A percentile compares a stretch with the other conserved stretches of the same genome.
Evolutionary conservation across 2,888 invertebrate species (phyloP).

Genomic region (Deilephila elpenor): DNA sequence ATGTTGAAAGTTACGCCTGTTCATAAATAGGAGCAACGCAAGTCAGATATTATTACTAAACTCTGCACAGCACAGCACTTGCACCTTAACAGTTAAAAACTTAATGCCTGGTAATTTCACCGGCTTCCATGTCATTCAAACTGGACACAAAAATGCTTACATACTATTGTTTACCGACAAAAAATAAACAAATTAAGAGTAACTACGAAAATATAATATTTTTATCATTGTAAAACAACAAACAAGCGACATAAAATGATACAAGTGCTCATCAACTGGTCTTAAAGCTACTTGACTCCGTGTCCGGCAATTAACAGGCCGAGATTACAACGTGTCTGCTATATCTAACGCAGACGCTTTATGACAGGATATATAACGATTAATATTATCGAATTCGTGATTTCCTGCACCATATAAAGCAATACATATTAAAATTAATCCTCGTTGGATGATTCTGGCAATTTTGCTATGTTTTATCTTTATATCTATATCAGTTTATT

Average conservation of each 20-base stretch:
- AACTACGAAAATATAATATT: no score
- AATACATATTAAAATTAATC: neutral
- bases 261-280: neutral
- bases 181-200: no score
- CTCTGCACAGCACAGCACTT: no score
- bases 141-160: no score
- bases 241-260: neutral
- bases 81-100: no score
- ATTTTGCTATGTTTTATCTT: neutral
- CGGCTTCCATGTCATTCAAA: no score
- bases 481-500: neutral
- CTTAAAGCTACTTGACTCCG: neutral
- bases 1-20: no score
- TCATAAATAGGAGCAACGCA: no score
- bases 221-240: neutral
- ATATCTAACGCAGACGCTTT: neutral
- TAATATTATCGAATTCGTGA: constrained; percentile 8
- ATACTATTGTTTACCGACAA: no score
- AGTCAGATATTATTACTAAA: no score
- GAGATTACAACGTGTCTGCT: neutral
- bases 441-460: neutral
- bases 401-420: constrained; percentile 8
- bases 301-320: neutral
- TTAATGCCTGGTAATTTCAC: no score
- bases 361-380: constrained; percentile 8